Conservation (phyloP, 2,113 vertebrate species). For the Mystacornis crossleyi region DNA sequence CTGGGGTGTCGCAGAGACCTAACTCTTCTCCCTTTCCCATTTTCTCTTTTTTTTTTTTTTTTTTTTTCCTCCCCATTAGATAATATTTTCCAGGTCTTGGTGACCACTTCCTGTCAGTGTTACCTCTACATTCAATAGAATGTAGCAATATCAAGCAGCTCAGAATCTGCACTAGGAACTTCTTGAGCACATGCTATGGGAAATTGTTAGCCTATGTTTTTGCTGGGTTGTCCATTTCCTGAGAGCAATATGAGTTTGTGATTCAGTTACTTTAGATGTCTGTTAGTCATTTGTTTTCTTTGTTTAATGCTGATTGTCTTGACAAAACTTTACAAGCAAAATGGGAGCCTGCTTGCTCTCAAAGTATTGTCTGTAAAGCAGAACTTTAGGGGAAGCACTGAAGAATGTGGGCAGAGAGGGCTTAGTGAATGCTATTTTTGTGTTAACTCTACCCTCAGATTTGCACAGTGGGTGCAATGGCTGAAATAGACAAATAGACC, state of each 20-base stretch:
- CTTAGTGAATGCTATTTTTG: not conserved
- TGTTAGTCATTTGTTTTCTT: not conserved
- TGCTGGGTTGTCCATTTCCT: not conserved
- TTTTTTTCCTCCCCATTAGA: fast-evolving
- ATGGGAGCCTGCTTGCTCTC: not conserved
- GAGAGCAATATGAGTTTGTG: not conserved
- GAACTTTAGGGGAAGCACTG: not conserved
- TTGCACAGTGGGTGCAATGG: not conserved
- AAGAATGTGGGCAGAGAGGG: not conserved
- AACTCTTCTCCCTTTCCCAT: not conserved
- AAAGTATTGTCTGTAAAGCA: not conserved
- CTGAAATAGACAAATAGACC: not conserved
- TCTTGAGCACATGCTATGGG: not conserved
- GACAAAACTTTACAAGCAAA: not conserved
- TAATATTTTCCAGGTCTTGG: not conserved
- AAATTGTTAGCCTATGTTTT: not conserved
- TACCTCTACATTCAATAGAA: not conserved
- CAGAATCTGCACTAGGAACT: not conserved
- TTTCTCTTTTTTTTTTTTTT: not conserved
- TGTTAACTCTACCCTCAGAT: not conserved
- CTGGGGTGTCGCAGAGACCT: not conserved
- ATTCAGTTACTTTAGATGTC: not conserved
- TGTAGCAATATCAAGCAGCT: not conserved
- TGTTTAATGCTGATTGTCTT: not conserved
- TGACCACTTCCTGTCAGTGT: not conserved